Conservation (phyloP, 2,113 vertebrate species). For the Entelurus aequoreus region DNA sequence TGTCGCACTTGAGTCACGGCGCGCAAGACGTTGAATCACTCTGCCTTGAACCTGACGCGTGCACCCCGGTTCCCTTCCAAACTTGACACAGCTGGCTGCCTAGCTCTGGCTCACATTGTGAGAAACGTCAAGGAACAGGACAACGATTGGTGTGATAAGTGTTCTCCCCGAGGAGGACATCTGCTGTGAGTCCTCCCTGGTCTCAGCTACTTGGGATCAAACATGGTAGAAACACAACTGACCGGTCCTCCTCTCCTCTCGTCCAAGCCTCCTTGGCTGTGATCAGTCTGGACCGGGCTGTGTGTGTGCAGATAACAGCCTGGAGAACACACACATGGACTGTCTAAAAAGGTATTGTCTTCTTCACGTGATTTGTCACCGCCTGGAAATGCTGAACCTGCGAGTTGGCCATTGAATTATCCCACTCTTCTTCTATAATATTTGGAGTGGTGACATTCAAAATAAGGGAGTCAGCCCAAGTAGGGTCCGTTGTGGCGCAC, state of each 20-base stretch:
- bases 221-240: background rate
- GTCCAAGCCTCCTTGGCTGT: slow-evolving; percentile 21
- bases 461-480: slow-evolving; percentile 16
- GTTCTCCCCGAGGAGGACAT: slow-evolving; percentile 10
- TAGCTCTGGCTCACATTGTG: slow-evolving; percentile 45
- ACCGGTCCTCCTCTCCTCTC: background rate
- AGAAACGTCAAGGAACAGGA: slow-evolving; percentile 18
- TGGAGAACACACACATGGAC: slow-evolving; percentile 38
- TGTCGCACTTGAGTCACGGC: slow-evolving; percentile 16
- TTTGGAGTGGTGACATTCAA: slow-evolving; percentile 22
- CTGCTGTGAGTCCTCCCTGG: slow-evolving; percentile 5
- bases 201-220: background rate
- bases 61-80: background rate
- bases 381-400: slow-evolving; percentile 44
- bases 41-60: slow-evolving; percentile 31
- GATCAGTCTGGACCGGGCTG: slow-evolving; percentile 26
- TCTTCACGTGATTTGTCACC: slow-evolving; percentile 36
- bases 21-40: slow-evolving; percentile 30
- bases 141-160: slow-evolving; percentile 13
- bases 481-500: slow-evolving; percentile 8
- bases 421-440: slow-evolving; percentile 6
- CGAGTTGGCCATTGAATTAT: slow-evolving; percentile 42
- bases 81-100: slow-evolving; percentile 28
- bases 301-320: slow-evolving; percentile 41
- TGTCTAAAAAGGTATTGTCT: slow-evolving; percentile 49